A percentile compares a stretch with the other conserved stretches of the same genome.
Conservation (phyloP, 2,797 vertebrate species). For the Hoplostethus mediterraneus region DNA sequence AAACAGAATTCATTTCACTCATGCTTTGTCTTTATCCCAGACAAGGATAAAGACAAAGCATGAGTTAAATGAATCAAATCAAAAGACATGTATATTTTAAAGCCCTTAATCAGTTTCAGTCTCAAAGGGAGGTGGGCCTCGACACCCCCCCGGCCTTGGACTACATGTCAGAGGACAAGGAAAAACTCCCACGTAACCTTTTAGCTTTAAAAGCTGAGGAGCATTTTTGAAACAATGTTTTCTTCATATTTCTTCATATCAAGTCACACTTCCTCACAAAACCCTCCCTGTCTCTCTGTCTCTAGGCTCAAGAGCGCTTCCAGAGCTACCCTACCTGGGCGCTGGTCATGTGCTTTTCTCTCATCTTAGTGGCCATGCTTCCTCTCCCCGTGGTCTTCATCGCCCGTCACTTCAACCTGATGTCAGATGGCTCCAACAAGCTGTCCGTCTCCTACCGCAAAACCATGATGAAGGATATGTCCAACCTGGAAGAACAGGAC, state of each 20-base stretch:
- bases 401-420: constrained; percentile 90
- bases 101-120: too few relatives aligned
- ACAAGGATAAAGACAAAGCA: too few relatives aligned
- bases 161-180: too few relatives aligned
- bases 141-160: too few relatives aligned
- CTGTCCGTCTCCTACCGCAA: constrained; percentile 95
- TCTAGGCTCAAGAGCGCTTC: constrained; percentile 91
- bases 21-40: too few relatives aligned
- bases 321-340: constrained; percentile 94
- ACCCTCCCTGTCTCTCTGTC: constrained; percentile 6
- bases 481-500: constrained; percentile 93
- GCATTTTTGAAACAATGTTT: neutral
- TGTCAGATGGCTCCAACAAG: constrained; percentile 93
- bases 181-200: too few relatives aligned
- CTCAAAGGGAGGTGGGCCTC: too few relatives aligned
- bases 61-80: too few relatives aligned
- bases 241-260: neutral
- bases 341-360: constrained; percentile 88
- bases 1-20: too few relatives aligned
- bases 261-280: neutral
- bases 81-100: too few relatives aligned
- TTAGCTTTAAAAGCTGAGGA: too few relatives aligned
- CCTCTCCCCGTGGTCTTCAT: constrained; percentile 93
- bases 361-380: constrained; percentile 90
- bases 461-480: constrained; percentile 97